Evolutionary conservation across 35 echinoderm and acorn worm species (phyloP), one percentile per base, ranked within the genome.

Genomic region (Lytechinus pictus): DNA sequence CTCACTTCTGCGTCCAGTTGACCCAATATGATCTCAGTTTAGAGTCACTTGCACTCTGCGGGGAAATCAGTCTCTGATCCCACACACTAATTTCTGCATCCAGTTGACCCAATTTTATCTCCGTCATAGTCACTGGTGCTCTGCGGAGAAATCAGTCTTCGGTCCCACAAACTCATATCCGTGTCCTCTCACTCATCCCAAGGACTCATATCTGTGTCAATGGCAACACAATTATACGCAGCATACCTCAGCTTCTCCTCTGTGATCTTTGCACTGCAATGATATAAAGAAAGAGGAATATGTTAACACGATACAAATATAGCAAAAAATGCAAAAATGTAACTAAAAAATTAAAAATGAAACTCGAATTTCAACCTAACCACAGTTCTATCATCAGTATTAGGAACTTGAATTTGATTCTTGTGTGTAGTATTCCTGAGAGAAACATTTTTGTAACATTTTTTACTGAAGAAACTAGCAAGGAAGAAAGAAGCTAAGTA

Each of bases 171-270:
- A 79, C 19, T 79, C 21, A 24, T 79, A 24, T 79, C 21, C n/a
- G 5, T 79, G 66, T n/a, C 19, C 8, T 54, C 52, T 98, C 94
- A 99, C 94, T 99, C 98, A 96, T 98, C 98, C 98, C 97, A 99
- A 0, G 98, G 96, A 61, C 98, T 98, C 98, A 99, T 99, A 92
- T 99, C 98, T 3, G 98, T 97, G 93, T 99, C 98, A 52, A 99
- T 99, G 60, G 98, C 98, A 53, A 99, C 97, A 58, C 98, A 99
- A 87, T 99, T 99, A 95, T 99, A 99, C 0, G 98, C 98, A 27
- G 98, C 98, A 91, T 99, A 99, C 8, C 98, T 90, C 7, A 99
- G 89, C 86, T 99, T 99, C 96, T 99, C 98, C 60, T 99, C 98
- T 33, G 98, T 97, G 19, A 99, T 94, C 95, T 97, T 98, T 53